A percentile compares a stretch with the other conserved stretches of the same genome.
These are phyloP conservation scores for Limanda limanda DNA, from an alignment of 2,113 vertebrate species.

Conservation along the genomic window DNA sequence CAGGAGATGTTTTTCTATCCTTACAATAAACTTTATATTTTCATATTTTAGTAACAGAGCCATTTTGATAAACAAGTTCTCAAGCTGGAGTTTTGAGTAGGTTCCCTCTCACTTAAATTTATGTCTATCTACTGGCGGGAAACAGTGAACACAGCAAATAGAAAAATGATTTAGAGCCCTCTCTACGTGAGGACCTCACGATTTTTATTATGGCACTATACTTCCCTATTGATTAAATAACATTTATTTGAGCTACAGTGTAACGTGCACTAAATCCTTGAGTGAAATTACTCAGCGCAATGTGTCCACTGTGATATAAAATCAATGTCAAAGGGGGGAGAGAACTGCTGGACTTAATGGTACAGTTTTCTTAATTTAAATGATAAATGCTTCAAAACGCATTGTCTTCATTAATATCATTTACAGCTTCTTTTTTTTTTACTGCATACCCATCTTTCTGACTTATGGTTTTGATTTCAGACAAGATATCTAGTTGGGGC, in stretches of 20 bases:
- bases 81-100: neutral
- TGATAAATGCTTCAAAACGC: constrained; percentile 38
- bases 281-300: constrained; percentile 72
- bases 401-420: constrained; percentile 56
- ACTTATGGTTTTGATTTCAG: constrained; percentile 5
- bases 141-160: constrained; percentile 61
- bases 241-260: constrained; percentile 77
- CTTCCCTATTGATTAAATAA: constrained; percentile 78
- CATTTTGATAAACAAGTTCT: neutral
- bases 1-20: neutral
- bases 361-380: constrained; percentile 28
- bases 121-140: constrained; percentile 26
- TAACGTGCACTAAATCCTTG: constrained; percentile 72
- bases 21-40: neutral
- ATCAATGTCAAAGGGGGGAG: constrained; percentile 55
- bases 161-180: constrained; percentile 56
- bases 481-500: neutral
- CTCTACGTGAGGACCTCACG: constrained; percentile 46
- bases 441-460: constrained; percentile 18
- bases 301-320: constrained; percentile 65
- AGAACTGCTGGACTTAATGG: constrained; percentile 35
- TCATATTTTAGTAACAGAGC: neutral
- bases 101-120: constrained; percentile 28
- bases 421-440: constrained; percentile 24
- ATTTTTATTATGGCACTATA: constrained; percentile 70